These are phyloP conservation scores for Acrobeloides nanus DNA, from an alignment of 2,888 invertebrate species.

Conservation along the genomic window DNA sequence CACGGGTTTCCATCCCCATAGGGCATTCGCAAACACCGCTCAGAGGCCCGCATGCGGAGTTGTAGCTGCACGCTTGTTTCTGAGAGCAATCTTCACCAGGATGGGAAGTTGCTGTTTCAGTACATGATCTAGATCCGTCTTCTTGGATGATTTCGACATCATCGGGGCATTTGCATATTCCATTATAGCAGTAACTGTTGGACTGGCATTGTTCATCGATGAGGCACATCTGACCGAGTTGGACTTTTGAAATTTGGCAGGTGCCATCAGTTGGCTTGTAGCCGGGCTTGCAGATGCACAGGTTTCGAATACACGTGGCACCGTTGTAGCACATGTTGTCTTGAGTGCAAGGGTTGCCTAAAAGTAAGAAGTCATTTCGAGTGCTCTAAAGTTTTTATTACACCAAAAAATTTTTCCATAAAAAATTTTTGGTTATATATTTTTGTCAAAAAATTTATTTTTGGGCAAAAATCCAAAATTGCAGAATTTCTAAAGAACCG, in stretches of 20 bases:
- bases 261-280: constrained; percentile 9
- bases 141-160: no score
- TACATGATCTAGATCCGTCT: no score
- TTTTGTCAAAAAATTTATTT: no score
- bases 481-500: no score
- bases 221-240: constrained; percentile 21
- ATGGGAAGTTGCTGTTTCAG: constrained; percentile 25
- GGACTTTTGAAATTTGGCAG: constrained; percentile 22
- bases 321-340: constrained; percentile 17
- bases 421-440: no score
- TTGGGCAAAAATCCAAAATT: no score
- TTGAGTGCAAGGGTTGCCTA: constrained; percentile 1
- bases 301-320: constrained; percentile 18
- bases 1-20: constrained; percentile 30
- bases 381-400: no score
- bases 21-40: constrained; percentile 51
- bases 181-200: constrained; percentile 23
- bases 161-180: constrained; percentile 22
- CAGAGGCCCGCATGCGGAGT: constrained; percentile 25
- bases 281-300: constrained; percentile 17
- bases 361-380: constrained; percentile 1
- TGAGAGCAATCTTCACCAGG: constrained; percentile 42
- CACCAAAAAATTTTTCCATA: no score
- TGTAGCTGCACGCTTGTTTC: constrained; percentile 38
- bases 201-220: constrained; percentile 26